These are phyloP conservation scores for Drosophila diplacantha DNA, from an alignment of 2,888 invertebrate species.

Conservation along the genomic window DNA sequence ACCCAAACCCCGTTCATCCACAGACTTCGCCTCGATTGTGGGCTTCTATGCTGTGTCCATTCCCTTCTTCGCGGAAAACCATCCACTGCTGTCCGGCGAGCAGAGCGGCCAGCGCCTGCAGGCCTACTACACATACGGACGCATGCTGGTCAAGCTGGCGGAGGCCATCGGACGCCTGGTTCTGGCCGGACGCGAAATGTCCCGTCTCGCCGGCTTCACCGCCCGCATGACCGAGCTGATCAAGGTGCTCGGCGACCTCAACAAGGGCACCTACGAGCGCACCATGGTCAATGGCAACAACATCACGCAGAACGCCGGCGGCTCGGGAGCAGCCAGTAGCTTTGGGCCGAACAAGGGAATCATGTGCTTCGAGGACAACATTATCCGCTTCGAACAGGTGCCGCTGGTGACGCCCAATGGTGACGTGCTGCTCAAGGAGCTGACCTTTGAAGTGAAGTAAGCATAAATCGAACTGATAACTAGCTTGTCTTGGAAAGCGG, in stretches of 20 bases:
- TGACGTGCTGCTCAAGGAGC: constrained; percentile 92
- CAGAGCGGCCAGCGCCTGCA: constrained; percentile 89
- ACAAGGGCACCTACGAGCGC: constrained; percentile 84
- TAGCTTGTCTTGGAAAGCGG: no score
- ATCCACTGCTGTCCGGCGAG: constrained; percentile 83
- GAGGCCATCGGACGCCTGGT: constrained; percentile 98
- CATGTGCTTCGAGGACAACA: constrained; percentile 89
- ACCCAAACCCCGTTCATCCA: no score
- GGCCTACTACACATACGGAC: constrained; percentile 96
- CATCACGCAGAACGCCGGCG: constrained; percentile 51
- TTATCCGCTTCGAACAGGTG: constrained; percentile 94
- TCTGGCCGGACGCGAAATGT: constrained; percentile 95
- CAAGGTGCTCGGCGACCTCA: constrained; percentile 89
- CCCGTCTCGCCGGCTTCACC: constrained; percentile 94
- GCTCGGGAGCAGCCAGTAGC: constrained; percentile 45
- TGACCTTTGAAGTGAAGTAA: constrained; percentile 91
- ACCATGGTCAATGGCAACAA: constrained; percentile 79
- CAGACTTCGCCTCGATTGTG: constrained; percentile 95
- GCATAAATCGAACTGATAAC: background rate
- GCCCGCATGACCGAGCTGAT: constrained; percentile 93
- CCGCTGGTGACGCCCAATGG: constrained; percentile 98
- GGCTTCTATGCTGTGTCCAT: constrained; percentile 97
- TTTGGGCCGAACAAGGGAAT: constrained; percentile 87
- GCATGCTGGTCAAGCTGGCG: constrained; percentile 89
- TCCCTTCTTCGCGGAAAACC: constrained; percentile 90